Base-by-base conservation (phyloP, 1,140 invertebrate genomes). In the Sitobion miscanthi region DNA sequence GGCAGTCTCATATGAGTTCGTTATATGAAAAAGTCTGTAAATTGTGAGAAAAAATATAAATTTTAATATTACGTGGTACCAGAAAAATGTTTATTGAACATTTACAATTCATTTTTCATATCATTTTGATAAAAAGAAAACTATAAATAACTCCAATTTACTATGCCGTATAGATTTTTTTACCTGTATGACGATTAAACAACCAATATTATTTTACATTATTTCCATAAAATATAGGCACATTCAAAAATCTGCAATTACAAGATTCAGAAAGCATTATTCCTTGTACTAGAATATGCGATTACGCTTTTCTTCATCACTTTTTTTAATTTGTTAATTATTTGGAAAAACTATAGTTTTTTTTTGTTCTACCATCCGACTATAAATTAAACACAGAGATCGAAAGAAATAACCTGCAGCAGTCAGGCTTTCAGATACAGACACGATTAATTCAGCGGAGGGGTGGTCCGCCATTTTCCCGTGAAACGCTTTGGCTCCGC, bases 391-490 rank as follows among this genome's bases (percentile, higher is more conserved):
- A 52, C 21, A 9, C 87, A 89, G 35, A 89, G 2, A 57, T 57
- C 11, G 23, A 54, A 57, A 21, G 52, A 89, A 89, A 57, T 54
- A 89, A 89, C 52, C 38, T 57, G 87, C 87, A 89, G 87, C n/a
- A 89, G 87, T 89, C 87, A 14, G 57, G 88, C 89, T 90, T 69
- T 90, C 89, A 90, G 89, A n/a, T 62, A 42, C 89, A 90, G 89
- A 35, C 54, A 38, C 35, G 52, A 90, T 90, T 62, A 62, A 90
- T 89, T 89, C 52, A 45, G n/a, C 25, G 49, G 25, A 42, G 82
- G 77, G 77, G 23, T 85, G 69, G 91, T 92, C 91, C 45, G 91
- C 91, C 91, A 93, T 93, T 93, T 93, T 93, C 47, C 77, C 30
- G 82, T 25, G 47, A 17, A 52, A 52, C 8, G 49, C 49, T 38